Base-by-base conservation (phyloP, 2,888 invertebrate species). In the Agrotis puta region DNA sequence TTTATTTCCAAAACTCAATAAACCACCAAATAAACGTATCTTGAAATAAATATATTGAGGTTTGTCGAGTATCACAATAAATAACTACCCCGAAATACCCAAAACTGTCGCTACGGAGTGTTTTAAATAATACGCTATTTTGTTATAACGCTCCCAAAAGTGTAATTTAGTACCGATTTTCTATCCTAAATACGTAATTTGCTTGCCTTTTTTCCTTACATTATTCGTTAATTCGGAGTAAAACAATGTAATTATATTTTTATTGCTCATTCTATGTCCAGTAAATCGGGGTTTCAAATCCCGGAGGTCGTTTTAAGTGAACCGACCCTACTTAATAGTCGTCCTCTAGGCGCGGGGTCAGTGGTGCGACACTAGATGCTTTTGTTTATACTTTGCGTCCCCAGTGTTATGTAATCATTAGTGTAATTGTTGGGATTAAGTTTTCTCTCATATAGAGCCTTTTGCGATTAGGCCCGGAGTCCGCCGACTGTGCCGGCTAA, bases 181-280 rank as follows among this genome's bases (percentile, higher is more conserved):
- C 78, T 86, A 87, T 89, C 85, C 90, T 89, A 87, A 88, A 88
- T 89, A 87, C 87, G 88, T 90, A 88, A 88, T 90, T 89, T 89
- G 88, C 88, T 89, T 81, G 86, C 85, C 87, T 90, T 90, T 87
- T 88, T 90, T 89, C 87, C 86, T 87, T 84, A 88, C 85, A 87
- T 89, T 92, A 88, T 90, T 90, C 90, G 90, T 91, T 90, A 91
- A 92, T 92, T 88, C 89, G 83, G 88, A 92, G 89, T 91, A 90
- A 92, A 92, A 92, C 93, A 92, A 92, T 92, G 91, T 94, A 94
- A 94, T 95, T 94, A 94, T 94, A 94, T 94, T 94, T 94, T 94
- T 95, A 95, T 93, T 94, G 93, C 91, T 93, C 92, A 92, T 94
- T 94, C 92, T 90, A 92, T 93, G 93, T 94, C 91, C 92, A 93